Percentiles rank a stretch among this genome's conserved stretches.
These are phyloP conservation scores for Drosophila watanabei DNA, from an alignment of 1,140 invertebrate species.

Conservation along the genomic window DNA sequence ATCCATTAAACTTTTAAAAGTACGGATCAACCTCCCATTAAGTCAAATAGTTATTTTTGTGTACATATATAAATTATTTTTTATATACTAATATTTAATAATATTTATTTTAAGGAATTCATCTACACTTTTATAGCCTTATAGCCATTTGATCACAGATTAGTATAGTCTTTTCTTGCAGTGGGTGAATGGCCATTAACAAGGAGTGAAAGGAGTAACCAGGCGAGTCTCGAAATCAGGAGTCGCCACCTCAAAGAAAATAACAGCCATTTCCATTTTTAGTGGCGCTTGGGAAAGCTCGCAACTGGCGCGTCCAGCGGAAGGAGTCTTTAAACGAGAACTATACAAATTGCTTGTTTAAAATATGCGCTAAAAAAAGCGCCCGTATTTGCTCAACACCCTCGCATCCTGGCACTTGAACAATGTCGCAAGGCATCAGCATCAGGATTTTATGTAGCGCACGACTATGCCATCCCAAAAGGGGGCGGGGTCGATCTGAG, in stretches of 20 bases:
- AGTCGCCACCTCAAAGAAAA: conserved; percentile 58
- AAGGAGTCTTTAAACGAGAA: conserved; percentile 64
- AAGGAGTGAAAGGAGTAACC: conserved; percentile 30
- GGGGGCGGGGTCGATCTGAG: conserved; percentile 16
- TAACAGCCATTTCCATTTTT: conserved; percentile 70
- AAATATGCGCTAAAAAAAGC: conserved; percentile 62
- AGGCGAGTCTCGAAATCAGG: conserved; percentile 18
- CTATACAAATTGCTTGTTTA: conserved; percentile 76
- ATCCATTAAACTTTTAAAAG: not conserved
- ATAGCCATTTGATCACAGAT: not conserved
- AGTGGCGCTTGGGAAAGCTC: conserved; percentile 67
- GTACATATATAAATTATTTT: not conserved
- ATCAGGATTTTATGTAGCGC: conserved; percentile 81
- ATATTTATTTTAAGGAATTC: not conserved
- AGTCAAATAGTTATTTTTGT: not conserved
- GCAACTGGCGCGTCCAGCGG: conserved; percentile 57
- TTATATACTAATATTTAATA: not conserved
- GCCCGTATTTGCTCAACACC: conserved; percentile 50
- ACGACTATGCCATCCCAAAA: conserved; percentile 54
- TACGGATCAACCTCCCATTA: too few species aligned
- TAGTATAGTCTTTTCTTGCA: not conserved
- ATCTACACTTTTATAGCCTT: too few species aligned
- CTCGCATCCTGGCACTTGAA: conserved; percentile 55
- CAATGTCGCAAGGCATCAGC: conserved; percentile 72
- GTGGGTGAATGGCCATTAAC: conserved; percentile 49